These are phyloP conservation scores for Zosterops borbonicus DNA, from an alignment of 2,113 vertebrate genomes.

Conservation along the genomic window DNA sequence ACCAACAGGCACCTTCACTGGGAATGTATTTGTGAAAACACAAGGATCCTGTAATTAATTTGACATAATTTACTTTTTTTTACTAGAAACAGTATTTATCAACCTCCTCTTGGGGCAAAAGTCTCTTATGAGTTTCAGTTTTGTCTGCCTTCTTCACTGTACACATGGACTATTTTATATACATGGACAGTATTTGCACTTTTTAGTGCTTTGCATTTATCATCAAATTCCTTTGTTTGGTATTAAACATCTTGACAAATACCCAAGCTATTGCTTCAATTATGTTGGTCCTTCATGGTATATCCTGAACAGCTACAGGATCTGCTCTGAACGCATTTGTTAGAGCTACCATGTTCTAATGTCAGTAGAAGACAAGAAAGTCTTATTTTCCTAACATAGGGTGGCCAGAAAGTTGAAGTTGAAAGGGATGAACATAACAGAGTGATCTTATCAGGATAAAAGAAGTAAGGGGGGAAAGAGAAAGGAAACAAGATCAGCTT, in stretches of 20 bases:
- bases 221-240: neutral
- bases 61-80: neutral
- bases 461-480: neutral
- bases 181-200: neutral
- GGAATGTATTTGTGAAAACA: neutral
- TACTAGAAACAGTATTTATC: neutral
- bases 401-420: neutral
- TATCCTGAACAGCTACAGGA: neutral
- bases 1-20: neutral
- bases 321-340: neutral
- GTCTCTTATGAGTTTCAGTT: neutral
- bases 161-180: neutral
- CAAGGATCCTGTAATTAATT: neutral
- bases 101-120: neutral
- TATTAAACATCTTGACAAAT: neutral
- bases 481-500: neutral
- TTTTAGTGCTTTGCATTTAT: neutral
- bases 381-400: neutral
- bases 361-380: neutral
- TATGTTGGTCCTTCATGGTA: neutral
- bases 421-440: constrained; percentile 1
- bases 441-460: neutral
- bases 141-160: neutral
- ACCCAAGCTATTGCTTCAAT: neutral
- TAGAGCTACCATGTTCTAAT: neutral